phyloP scores from a whole-genome alignment of 2,113 vertebrate species.

The Parotia lawesii region DNA sequence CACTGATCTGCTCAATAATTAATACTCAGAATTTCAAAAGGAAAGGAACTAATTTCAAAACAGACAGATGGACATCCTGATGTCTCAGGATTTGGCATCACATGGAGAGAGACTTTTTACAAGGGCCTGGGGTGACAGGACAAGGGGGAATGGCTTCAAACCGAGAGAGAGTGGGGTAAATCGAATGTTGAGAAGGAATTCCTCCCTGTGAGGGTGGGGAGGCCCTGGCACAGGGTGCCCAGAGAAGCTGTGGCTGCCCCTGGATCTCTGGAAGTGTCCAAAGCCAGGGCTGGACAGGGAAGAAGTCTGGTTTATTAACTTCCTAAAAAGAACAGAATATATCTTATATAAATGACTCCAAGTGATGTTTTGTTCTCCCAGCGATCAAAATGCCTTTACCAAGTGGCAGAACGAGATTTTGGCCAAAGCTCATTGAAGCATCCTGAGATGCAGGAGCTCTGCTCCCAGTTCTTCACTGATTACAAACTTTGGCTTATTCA shows the following conservation, averaged over 20 bases:
- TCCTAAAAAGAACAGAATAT: background rate
- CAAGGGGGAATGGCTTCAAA: background rate
- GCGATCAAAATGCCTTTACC: background rate
- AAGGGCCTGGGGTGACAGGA: background rate
- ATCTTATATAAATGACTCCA: background rate
- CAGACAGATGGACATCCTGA: background rate
- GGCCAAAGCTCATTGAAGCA: background rate
- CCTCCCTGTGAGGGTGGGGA: fast-evolving
- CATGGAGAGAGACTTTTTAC: background rate
- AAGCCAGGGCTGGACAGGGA: background rate
- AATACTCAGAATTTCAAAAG: background rate
- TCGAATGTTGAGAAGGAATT: background rate
- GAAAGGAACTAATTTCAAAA: background rate
- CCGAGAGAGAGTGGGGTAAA: background rate
- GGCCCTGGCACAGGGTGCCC: background rate
- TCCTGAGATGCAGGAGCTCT: background rate
- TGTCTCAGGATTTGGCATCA: background rate
- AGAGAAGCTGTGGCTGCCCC: background rate
- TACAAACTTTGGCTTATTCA: background rate
- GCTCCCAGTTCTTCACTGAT: background rate
- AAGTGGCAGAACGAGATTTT: background rate
- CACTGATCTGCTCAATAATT: background rate
- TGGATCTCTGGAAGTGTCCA: background rate
- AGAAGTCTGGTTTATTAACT: background rate
- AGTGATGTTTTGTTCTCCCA: background rate